Evolutionary conservation across 1,140 invertebrate species (phyloP).

Genomic region (Nasonia vitripennis): DNA sequence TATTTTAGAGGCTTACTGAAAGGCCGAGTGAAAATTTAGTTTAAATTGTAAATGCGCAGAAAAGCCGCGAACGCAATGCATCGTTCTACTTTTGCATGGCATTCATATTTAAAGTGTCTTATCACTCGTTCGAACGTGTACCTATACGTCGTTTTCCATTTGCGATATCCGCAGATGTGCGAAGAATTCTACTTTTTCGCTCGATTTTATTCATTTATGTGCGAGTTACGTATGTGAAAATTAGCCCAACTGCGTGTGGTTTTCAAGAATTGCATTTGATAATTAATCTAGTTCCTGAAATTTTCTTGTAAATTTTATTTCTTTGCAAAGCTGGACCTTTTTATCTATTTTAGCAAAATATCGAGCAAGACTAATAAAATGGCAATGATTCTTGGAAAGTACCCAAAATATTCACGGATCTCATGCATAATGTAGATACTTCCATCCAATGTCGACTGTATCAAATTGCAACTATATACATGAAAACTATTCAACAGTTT

Average conservation of each 20-base stretch:
- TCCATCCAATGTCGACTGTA: neutral
- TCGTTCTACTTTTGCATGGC: neutral
- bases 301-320: neutral
- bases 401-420: neutral
- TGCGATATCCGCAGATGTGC: neutral
- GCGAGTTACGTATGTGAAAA: neutral
- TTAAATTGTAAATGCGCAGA: neutral
- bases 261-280: too few species aligned
- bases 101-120: conserved; percentile 15
- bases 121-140: neutral
- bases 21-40: neutral
- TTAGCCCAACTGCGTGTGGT: too few species aligned
- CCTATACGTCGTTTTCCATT: neutral
- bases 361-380: neutral
- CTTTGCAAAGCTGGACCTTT: neutral
- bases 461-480: neutral
- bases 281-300: neutral
- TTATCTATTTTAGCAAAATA: neutral
- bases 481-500: neutral
- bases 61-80: neutral
- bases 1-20: neutral
- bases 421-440: neutral
- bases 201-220: neutral
- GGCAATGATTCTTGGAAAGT: neutral
- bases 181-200: neutral